A percentile compares a stretch with the other conserved stretches of the same genome.
These are phyloP conservation scores for Zaprionus lineosus DNA, from an alignment of 2,888 invertebrate genomes.

Conservation along the genomic window DNA sequence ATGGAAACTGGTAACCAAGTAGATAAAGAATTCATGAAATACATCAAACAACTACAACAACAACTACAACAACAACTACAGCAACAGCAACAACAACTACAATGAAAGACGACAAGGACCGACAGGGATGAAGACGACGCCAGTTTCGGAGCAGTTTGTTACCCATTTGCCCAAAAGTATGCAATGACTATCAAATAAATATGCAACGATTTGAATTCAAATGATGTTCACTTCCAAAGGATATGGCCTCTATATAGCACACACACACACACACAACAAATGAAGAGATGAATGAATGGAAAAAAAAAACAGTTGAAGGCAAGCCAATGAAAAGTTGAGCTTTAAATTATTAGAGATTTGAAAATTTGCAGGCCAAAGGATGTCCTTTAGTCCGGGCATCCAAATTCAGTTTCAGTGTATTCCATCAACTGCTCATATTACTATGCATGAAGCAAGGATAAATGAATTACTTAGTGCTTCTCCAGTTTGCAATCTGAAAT, in stretches of 20 bases:
- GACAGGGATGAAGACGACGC: conserved; percentile 34
- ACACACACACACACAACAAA: no score
- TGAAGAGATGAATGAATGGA: no score
- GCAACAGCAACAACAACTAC: neutral
- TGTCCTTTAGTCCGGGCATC: no score
- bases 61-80: neutral
- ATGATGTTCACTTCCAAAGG: conserved; percentile 35
- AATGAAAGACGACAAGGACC: neutral
- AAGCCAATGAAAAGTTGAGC: no score
- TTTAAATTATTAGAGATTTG: no score
- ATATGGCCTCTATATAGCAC: neutral
- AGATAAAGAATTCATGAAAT: conserved; percentile 71
- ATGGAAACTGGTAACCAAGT: conserved; percentile 47
- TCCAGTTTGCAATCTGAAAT: no score
- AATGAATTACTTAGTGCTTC: no score
- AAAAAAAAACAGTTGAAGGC: no score
- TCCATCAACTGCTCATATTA: no score
- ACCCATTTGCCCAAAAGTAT: conserved; percentile 27
- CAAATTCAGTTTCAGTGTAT: no score
- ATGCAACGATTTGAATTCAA: conserved; percentile 63
- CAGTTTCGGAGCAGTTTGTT: conserved; percentile 25
- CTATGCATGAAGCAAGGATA: no score
- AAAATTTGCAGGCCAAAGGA: no score
- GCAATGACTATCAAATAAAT: conserved; percentile 44
- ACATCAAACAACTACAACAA: conserved; percentile 38